Base-by-base conservation (phyloP, 2,888 invertebrate species). In the Megamerina dolium region DNA sequence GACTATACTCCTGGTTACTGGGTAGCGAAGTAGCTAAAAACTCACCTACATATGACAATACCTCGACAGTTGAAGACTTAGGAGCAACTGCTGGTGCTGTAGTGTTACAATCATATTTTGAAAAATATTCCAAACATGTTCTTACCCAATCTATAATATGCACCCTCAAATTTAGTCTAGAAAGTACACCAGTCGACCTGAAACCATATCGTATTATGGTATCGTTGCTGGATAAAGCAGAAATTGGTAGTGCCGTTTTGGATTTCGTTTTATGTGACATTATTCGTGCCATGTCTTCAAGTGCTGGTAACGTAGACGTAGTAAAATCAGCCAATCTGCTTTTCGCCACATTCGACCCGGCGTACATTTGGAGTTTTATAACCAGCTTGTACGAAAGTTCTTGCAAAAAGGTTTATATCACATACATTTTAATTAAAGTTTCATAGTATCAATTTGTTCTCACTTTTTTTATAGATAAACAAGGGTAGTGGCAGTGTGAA, bases 361-460 rank as follows among this genome's bases (percentile, higher is more conserved):
- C 82, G 44, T 91, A 87, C 61, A 82, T 91, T 43, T 92, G 92
- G 91, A 80, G 81, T 50, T 89, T 85, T 60, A 79, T 87, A 53
- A 82, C 81, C 19, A 75, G 75, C 51, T 69, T 83, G 48, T 82
- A 79, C 56, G 77, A 79, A 43, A 77, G 77, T 44, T 76, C 78
- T 2, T 80, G 79, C 53, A 68, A 70, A 49, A 53, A 57, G 43
- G 65, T 64, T 53, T n/a, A n/a, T n/a, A n/a, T n/a, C n/a, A n/a
- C n/a, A n/a, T n/a, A n/a, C n/a, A n/a, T n/a, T n/a, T n/a, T n/a
- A n/a, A n/a, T n/a, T n/a, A n/a, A n/a, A n/a, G n/a, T n/a, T n/a
- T n/a, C n/a, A n/a, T n/a, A n/a, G n/a, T n/a, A n/a, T 29, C 4
- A n/a, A 18, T 3, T n/a, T 36, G 29, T 46, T 4, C 41, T 29